Evolutionary conservation across 2,113 vertebrate species (phyloP), one percentile per base, ranked within the genome.

Genomic region (Chloropsis hardwickii): DNA sequence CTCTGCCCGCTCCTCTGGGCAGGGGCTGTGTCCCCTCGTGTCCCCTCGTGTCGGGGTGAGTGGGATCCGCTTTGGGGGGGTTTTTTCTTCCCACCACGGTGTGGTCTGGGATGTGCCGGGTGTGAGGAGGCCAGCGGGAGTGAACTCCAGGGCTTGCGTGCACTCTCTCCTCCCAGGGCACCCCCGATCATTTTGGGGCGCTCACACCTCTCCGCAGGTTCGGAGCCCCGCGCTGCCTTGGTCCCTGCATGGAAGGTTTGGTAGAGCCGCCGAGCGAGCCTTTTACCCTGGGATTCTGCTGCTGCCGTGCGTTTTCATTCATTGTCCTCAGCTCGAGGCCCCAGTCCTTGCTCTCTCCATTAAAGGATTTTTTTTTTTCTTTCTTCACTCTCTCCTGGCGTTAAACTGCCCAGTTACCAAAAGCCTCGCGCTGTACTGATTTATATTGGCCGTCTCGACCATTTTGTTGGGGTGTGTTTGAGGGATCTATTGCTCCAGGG

Each of bases 261-360:
- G 14, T 7, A 3, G 44, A 39, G 53, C 25, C 1, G 15, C 66
- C 6, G 7, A 39, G 7, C 1, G 4, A 93, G 78, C 61, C 81
- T 79, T 87, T 93, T 56, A 60, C 73, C 53, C 65, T 18, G 81
- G 29, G 16, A 8, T 84, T 89, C 76, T 87, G 84, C 96, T 58
- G 81, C 65, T 35, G 76, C 57, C 47, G 27, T 79, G 89, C 15
- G 3, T 87, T 92, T 95, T 91, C 95, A 95, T 95, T 96, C 95
- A 91, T 96, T 97, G 94, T 96, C 81, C 66, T 94, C 79, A 39
- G 81, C 84, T 94, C 33, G 66, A 90, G 93, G 91, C 93, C 84
- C 57, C 48, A 72, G 81, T 78, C 80, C 57, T 76, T 73, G 61
- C 73, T 91, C 40, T 89, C 29, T 81, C 65, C 48, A 61, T 64